Conservation (phyloP, 2,888 invertebrate species). For the Zonitis immaculata region DNA sequence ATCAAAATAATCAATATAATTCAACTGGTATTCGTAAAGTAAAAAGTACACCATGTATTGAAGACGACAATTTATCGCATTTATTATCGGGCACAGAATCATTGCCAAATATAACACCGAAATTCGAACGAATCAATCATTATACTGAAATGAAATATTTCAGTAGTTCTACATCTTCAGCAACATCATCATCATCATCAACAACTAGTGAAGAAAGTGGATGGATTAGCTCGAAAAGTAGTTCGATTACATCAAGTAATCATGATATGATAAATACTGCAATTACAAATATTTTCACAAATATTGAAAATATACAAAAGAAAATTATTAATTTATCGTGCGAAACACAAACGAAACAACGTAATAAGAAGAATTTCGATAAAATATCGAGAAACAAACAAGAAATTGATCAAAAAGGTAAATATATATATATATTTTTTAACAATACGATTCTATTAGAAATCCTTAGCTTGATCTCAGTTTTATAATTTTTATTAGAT, state of each 20-base stretch:
- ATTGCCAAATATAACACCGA: slow-evolving; percentile 64
- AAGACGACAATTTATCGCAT: slow-evolving; percentile 53
- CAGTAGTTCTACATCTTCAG: slow-evolving; percentile 53
- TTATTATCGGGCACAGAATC: slow-evolving; percentile 56
- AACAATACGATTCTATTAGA: too few relatives aligned
- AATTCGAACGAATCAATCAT: slow-evolving; percentile 28
- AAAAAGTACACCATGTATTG: slow-evolving; percentile 55
- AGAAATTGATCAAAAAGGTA: slow-evolving; percentile 8
- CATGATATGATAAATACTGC: slow-evolving; percentile 32
- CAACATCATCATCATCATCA: slow-evolving; percentile 62
- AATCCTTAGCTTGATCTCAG: too few relatives aligned
- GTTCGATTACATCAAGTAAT: slow-evolving; percentile 55
- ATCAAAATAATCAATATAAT: slow-evolving; percentile 20
- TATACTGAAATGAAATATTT: slow-evolving; percentile 31
- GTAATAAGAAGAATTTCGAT: slow-evolving; percentile 24
- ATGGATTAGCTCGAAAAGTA: slow-evolving; percentile 77
- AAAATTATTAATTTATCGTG: slow-evolving; percentile 27
- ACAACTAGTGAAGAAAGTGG: slow-evolving; percentile 78
- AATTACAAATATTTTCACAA: slow-evolving; percentile 27
- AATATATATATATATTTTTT: too few relatives aligned
- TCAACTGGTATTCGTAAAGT: slow-evolving; percentile 54
- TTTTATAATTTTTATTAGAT: too few relatives aligned
- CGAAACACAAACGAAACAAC: slow-evolving; percentile 20
- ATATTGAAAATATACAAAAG: slow-evolving; percentile 32
- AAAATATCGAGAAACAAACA: slow-evolving; percentile 24